Evolutionary conservation across 2,888 invertebrate species (phyloP), one percentile per base, ranked within the genome.

Genomic region (Adela reaumurella): DNA sequence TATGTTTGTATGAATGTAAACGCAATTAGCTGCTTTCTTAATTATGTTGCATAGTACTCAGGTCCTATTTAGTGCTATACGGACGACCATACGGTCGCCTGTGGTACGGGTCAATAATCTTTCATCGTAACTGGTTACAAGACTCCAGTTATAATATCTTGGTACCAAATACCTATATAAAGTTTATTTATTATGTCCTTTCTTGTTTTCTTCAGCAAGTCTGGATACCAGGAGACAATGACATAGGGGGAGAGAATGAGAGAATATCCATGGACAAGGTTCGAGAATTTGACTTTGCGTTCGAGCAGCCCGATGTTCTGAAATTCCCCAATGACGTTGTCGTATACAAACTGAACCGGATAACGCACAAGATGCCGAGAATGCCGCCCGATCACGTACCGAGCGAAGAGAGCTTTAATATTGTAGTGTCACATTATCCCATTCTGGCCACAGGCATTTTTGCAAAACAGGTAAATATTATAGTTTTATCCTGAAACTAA

Each of bases 191-290:
- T n/a, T n/a, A n/a, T n/a, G n/a, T n/a, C n/a, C n/a, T n/a, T n/a
- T n/a, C n/a, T n/a, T n/a, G n/a, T n/a, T 24, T 24, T 24, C 72
- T 77, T 24, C 68, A 90, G 90, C 84, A 84, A 70, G 80, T 97
- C 48, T 95, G 90, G 82, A 69, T 97, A 53, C 93, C 97, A 17
- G 98, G 98, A 4, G 98, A 98, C 67, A 98, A 98, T 70, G 98
- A 98, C 64, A 93, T 98, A 51, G 98, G 97, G 6, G 97, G 98
- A 14, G 97, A 98, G 71, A 87, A 83, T 52, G 88, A 89, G 59
- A 82, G 84, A 41, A 83, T 92, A 43, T 85, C 84, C 18, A 69
- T 74, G 45, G 68, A 83, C n/a, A 92, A 92, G 71, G 64, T 89
- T 5, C 67, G 77, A 16, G 84, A 89, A 59, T 95, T 93, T 64